phyloP scores from a whole-genome alignment of 2,888 invertebrate species.

The Scelioninae gen. 2 region DNA sequence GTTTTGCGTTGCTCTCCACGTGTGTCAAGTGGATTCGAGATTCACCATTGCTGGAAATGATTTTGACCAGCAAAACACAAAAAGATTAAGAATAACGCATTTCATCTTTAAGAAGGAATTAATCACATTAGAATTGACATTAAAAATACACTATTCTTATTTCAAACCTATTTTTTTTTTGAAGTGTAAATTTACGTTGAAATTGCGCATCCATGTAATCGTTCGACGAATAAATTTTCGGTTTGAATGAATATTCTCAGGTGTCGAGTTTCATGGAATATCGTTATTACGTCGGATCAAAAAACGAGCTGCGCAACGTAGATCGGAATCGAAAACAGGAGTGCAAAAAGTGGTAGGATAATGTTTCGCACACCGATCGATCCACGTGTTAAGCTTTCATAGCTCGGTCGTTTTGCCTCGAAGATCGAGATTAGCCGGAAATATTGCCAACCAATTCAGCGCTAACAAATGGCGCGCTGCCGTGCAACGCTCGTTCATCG shows the following conservation, averaged over 20 bases:
- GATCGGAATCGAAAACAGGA: conserved; percentile 32
- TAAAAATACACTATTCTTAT: too few species aligned
- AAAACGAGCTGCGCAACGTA: conserved; percentile 5
- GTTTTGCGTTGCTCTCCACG: too few species aligned
- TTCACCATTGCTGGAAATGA: too few species aligned
- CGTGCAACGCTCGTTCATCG: conserved; percentile 28
- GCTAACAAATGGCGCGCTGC: conserved; percentile 61
- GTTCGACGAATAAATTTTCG: conserved; percentile 6
- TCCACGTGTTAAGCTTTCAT: conserved; percentile 29
- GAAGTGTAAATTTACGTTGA: conserved; percentile 4
- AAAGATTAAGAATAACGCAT: too few species aligned
- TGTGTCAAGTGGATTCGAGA: too few species aligned
- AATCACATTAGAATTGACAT: too few species aligned
- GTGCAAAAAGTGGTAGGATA: conserved; percentile 29
- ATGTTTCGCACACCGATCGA: conserved; percentile 27
- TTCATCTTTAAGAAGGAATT: too few species aligned
- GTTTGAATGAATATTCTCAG: conserved; percentile 20
- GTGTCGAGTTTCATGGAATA: conserved; percentile 18
- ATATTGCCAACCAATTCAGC: conserved; percentile 61
- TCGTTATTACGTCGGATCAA: conserved; percentile 3
- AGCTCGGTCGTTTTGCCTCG: conserved; percentile 42
- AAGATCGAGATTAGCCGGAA: conserved; percentile 63
- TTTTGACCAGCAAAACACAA: too few species aligned
- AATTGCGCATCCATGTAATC: conserved; percentile 11
- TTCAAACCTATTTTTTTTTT: too few species aligned